Evolutionary conservation across 2,888 invertebrate genomes (phyloP).

Genomic region (Chymomyza fuscimana): DNA sequence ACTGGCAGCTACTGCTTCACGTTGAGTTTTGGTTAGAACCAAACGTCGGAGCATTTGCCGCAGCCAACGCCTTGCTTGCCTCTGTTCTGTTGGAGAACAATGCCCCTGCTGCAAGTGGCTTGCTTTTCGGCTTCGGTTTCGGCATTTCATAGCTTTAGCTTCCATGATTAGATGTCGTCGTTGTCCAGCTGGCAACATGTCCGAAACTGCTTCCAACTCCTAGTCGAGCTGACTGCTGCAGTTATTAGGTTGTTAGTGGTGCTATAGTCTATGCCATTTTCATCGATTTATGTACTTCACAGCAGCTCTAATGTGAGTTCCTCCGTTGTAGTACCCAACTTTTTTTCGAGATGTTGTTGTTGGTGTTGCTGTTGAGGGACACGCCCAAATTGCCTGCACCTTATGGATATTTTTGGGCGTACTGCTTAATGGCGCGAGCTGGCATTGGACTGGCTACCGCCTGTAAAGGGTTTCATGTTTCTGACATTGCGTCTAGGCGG

Average conservation of each 20-base stretch:
- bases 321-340: neutral
- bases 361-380: neutral
- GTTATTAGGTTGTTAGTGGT: constrained; percentile 76
- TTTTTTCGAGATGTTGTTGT: neutral
- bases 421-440: constrained; percentile 56
- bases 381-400: neutral
- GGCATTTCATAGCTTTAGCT: constrained; percentile 49
- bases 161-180: constrained; percentile 70
- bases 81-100: constrained; percentile 49
- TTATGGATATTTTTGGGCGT: constrained; percentile 22
- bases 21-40: neutral
- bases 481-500: neutral
- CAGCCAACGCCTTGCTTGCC: constrained; percentile 3
- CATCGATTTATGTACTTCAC: constrained; percentile 76
- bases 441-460: constrained; percentile 14
- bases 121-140: constrained; percentile 54
- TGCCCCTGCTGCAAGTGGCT: constrained; percentile 70
- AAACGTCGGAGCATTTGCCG: neutral
- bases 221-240: constrained; percentile 53
- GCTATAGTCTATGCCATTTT: constrained; percentile 63
- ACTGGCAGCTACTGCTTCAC: neutral
- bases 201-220: neutral
- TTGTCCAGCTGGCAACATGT: constrained; percentile 18
- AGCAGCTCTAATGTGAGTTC: constrained; percentile 62
- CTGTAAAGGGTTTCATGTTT: neutral